Evolutionary conservation across 2,797 vertebrate genomes (phyloP).

Genomic region (Hydrophis major): DNA sequence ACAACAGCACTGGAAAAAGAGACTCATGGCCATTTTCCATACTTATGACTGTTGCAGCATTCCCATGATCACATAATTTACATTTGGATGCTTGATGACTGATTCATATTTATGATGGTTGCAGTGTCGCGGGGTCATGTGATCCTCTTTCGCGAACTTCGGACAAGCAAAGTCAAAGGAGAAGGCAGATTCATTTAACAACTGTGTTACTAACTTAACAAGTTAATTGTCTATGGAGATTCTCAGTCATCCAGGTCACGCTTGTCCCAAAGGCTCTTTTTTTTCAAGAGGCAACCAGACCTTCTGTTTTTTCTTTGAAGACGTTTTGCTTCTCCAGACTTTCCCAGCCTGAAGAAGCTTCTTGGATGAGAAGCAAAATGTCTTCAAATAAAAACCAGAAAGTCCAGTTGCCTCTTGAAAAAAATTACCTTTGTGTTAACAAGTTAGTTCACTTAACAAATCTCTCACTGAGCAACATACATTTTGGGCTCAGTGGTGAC

Average conservation of each 20-base stretch:
- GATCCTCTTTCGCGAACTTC: background rate
- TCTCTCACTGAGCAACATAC: background rate
- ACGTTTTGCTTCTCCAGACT: no score
- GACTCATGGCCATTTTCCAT: background rate
- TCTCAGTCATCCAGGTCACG: no score
- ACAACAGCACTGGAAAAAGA: background rate
- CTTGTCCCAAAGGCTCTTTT: no score
- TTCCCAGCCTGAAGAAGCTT: no score
- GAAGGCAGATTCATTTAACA: background rate
- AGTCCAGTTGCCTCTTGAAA: no score
- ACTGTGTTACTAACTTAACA: background rate
- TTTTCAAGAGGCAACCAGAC: no score
- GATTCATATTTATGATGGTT: background rate
- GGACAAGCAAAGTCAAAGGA: background rate
- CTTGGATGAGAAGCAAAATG: no score
- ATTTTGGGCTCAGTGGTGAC: background rate
- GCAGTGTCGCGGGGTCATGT: background rate
- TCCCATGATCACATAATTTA: background rate
- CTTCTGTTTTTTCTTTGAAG: no score
- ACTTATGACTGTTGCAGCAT: background rate
- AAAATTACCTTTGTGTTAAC: no score
- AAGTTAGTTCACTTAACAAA: background rate
- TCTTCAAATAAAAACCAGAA: no score
- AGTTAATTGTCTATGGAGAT: background rate
- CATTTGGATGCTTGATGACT: background rate